phyloP scores from a whole-genome alignment of 2,888 invertebrate genomes.

The Parapristionchus giblindavisi region DNA sequence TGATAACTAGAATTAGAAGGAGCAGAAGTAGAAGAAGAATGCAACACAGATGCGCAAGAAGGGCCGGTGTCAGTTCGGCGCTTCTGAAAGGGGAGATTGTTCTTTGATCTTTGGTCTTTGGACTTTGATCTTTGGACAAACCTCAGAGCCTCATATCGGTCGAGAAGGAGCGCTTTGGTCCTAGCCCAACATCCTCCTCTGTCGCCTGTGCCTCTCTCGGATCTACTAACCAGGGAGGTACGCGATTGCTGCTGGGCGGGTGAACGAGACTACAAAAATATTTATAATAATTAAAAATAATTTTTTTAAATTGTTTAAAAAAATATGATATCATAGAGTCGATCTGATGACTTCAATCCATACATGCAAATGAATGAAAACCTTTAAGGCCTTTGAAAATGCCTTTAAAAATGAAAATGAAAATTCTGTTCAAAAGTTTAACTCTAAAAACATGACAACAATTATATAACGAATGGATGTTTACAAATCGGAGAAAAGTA shows the following conservation, averaged over 20 bases:
- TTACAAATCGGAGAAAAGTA: neutral
- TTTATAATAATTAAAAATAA: neutral
- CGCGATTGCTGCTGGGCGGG: conserved; percentile 50
- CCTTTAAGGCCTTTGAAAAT: no score
- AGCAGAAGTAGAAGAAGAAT: conserved; percentile 62
- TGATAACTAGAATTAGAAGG: conserved; percentile 58
- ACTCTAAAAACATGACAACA: neutral
- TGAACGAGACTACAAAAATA: conserved; percentile 35
- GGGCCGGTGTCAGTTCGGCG: conserved; percentile 55
- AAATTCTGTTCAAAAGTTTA: neutral
- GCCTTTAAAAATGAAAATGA: neutral
- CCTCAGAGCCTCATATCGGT: conserved; percentile 45
- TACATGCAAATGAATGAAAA: no score
- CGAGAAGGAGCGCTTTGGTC: conserved; percentile 41
- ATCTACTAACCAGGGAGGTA: conserved; percentile 51
- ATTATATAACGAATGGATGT: neutral
- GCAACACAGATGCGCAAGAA: conserved; percentile 55
- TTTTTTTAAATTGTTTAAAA: conserved; percentile 1
- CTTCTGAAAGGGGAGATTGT: conserved; percentile 47
- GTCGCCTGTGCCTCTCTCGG: conserved; percentile 38
- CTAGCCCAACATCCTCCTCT: conserved; percentile 45
- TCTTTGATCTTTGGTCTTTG: neutral
- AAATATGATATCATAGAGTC: no score
- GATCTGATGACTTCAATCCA: no score
- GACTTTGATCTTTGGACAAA: conserved; percentile 2